Conservation (phyloP, 2,888 invertebrate species). For the Agrenia bidenticulata region DNA sequence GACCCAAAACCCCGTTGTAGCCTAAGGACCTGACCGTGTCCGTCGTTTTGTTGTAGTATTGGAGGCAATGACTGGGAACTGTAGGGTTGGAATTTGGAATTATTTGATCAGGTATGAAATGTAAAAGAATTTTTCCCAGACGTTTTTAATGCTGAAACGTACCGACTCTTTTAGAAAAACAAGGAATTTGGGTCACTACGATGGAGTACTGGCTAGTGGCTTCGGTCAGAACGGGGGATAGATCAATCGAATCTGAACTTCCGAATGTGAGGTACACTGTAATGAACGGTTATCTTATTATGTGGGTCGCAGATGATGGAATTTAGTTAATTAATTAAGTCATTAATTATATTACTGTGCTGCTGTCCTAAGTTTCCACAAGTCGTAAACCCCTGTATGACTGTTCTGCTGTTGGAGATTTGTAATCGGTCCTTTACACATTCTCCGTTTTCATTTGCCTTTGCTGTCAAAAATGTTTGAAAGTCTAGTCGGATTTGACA, state of each 20-base stretch:
- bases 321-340: neutral
- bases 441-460: neutral
- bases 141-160: too few relatives aligned
- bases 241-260: slow-evolving; percentile 27
- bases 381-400: slow-evolving; percentile 18
- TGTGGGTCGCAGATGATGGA: slow-evolving; percentile 3
- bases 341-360: slow-evolving; percentile 30
- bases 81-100: too few relatives aligned
- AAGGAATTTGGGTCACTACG: slow-evolving; percentile 28
- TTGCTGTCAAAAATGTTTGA: neutral
- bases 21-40: slow-evolving; percentile 33
- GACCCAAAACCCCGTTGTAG: slow-evolving; percentile 6
- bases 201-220: slow-evolving; percentile 17
- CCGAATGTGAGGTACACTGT: slow-evolving; percentile 39
- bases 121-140: neutral
- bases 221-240: slow-evolving; percentile 3
- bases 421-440: slow-evolving; percentile 30
- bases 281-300: neutral
- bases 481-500: slow-evolving; percentile 41
- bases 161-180: slow-evolving; percentile 24
- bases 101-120: too few relatives aligned
- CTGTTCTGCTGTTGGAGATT: slow-evolving; percentile 23
- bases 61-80: slow-evolving; percentile 40
- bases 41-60: slow-evolving; percentile 26
- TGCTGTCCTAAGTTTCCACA: slow-evolving; percentile 35